Base-by-base conservation (phyloP, 2,888 invertebrate species). In the Drosophila mercatorum region DNA sequence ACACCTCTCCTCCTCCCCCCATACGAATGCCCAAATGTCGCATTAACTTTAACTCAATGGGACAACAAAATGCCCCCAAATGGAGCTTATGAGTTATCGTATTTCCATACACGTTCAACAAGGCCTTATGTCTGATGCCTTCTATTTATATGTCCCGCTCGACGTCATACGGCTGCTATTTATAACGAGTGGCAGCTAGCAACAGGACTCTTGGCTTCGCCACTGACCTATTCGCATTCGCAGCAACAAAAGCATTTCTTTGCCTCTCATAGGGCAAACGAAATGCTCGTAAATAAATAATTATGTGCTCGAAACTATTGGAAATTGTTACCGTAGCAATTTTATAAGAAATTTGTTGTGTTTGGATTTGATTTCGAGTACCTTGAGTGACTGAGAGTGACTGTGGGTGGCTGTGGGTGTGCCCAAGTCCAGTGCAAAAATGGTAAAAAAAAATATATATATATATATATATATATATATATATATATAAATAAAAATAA, bases 221-320 rank as follows among this genome's bases (percentile, higher is more conserved):
- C 40, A 43, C 57, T 78, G 79, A 69, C 78, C 82, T 73, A 69
- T 69, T 52, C 22, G 36, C 69, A 57, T 64, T 69, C 69, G 31
- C 22, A 34, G 34, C 17, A 51, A 17, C 12, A 3, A 12, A 3
- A 26, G 17, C 41, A 41, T n/a, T 41, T 41, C n/a, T 17, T 8
- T 41, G 14, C 41, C 8, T 7, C 41, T 26, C 17, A 6, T 81
- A 28, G 28, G 75, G 31, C 5, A 2, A 60, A 0, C 2, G 12
- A 53, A 12, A 74, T 59, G 76, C 58, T 74, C 65, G 70, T 78
- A 76, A 84, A 84, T 84, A 82, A 76, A 89, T 89, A 84, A 83
- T 89, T 84, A 79, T 72, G 68, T 77, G 58, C 68, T 76, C 65
- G 63, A 73, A 75, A 80, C 74, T 76, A 76, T 63, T 65, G 46